These are phyloP conservation scores for Poeciliopsis occidentalis DNA, from an alignment of 2,113 vertebrate species.

Conservation along the genomic window DNA sequence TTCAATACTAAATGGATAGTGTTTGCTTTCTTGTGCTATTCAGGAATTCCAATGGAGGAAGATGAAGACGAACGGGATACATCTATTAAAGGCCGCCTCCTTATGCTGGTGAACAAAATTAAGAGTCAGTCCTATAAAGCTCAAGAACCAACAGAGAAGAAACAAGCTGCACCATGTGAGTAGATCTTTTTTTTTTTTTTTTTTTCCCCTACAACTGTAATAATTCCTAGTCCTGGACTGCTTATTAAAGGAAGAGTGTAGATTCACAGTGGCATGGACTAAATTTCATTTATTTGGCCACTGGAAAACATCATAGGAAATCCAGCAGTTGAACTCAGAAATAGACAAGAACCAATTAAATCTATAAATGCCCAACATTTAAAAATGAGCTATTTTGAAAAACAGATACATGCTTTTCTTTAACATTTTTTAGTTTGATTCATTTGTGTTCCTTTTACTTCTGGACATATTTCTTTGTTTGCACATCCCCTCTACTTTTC, in stretches of 20 bases:
- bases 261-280: neutral
- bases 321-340: neutral
- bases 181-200: constrained; percentile 7
- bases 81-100: constrained; percentile 89
- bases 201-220: neutral
- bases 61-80: constrained; percentile 87
- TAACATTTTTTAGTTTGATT: neutral
- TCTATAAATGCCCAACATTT: neutral
- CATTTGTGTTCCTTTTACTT: neutral
- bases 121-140: constrained; percentile 87
- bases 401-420: neutral
- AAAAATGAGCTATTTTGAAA: neutral
- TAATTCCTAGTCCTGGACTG: neutral
- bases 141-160: constrained; percentile 83
- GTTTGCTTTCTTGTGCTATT: constrained; percentile 19
- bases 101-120: constrained; percentile 90
- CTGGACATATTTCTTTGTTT: constrained; percentile 17
- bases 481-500: neutral
- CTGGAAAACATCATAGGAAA: neutral
- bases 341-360: neutral
- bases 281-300: neutral
- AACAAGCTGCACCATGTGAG: constrained; percentile 89
- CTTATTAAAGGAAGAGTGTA: neutral
- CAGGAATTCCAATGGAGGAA: constrained; percentile 94
- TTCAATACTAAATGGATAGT: constrained; percentile 6